These are phyloP conservation scores for Coendou prehensilis DNA, from an alignment of 2,797 vertebrate genomes.

Conservation along the genomic window DNA sequence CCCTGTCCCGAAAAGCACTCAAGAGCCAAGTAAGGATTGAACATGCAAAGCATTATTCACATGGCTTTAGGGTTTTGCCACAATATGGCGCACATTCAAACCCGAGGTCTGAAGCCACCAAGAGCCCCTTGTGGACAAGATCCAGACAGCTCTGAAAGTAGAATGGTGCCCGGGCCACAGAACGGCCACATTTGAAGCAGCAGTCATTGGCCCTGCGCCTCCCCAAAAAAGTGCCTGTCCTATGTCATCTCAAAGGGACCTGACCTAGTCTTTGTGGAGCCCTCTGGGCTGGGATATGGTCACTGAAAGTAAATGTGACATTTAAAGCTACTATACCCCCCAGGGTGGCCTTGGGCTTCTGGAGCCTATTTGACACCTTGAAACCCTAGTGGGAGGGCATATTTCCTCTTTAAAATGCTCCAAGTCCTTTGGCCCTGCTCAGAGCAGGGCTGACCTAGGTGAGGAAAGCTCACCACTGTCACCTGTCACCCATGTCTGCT, in stretches of 20 bases:
- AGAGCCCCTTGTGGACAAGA: too few species aligned
- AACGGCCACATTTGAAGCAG: neutral
- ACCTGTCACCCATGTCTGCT: neutral
- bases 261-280: neutral
- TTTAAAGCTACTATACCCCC: neutral
- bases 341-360: neutral
- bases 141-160: neutral
- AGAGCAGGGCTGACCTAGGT: neutral
- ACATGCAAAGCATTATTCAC: neutral
- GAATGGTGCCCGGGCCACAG: neutral
- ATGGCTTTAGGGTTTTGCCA: neutral
- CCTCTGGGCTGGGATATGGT: neutral
- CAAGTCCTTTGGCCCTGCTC: neutral
- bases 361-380: neutral
- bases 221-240: neutral
- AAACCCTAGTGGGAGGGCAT: neutral
- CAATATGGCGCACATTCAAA: neutral
- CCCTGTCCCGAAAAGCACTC: neutral
- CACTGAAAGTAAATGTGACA: neutral
- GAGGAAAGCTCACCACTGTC: neutral
- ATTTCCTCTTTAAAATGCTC: conserved; percentile 40
- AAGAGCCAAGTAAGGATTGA: neutral
- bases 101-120: neutral
- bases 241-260: neutral
- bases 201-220: neutral